These are phyloP conservation scores for Arizona elegans DNA, from an alignment of 2,113 vertebrate species.

Conservation along the genomic window DNA sequence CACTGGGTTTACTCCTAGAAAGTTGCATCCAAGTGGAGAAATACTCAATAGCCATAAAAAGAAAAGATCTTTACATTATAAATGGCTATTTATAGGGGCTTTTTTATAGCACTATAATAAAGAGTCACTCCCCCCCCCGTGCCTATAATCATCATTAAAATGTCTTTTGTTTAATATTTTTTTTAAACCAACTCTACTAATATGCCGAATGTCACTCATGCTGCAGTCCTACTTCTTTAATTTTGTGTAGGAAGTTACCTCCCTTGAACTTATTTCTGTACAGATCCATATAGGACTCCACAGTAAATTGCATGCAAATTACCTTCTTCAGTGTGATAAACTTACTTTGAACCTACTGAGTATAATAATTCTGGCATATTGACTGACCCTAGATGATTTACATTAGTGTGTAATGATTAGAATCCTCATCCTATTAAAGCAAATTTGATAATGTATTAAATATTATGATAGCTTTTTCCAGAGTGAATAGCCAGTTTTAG, in stretches of 20 bases:
- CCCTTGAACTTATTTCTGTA: not conserved
- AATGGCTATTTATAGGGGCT: not conserved
- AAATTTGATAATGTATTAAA: not conserved
- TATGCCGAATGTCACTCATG: not conserved
- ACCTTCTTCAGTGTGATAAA: not conserved
- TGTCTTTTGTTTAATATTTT: not conserved
- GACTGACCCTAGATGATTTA: not conserved
- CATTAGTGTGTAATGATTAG: not conserved
- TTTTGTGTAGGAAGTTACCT: not conserved
- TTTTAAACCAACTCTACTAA: not conserved
- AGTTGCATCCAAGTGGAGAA: not conserved
- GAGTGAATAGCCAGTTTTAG: not conserved
- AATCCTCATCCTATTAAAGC: not conserved
- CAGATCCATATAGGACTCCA: not conserved
- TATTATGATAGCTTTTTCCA: not conserved
- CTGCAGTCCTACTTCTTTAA: not conserved
- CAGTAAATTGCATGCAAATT: not conserved
- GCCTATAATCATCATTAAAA: not conserved
- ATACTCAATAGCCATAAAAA: not conserved
- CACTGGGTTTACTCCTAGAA: not conserved
- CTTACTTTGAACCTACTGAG: not conserved
- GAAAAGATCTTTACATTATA: not conserved
- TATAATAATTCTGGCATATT: not conserved
- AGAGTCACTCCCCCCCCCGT: accelerated
- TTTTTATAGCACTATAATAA: not conserved